A percentile compares a stretch with the other conserved stretches of the same genome.
Evolutionary conservation across 1,140 invertebrate species (phyloP).

Genomic region (Limonius californicus): DNA sequence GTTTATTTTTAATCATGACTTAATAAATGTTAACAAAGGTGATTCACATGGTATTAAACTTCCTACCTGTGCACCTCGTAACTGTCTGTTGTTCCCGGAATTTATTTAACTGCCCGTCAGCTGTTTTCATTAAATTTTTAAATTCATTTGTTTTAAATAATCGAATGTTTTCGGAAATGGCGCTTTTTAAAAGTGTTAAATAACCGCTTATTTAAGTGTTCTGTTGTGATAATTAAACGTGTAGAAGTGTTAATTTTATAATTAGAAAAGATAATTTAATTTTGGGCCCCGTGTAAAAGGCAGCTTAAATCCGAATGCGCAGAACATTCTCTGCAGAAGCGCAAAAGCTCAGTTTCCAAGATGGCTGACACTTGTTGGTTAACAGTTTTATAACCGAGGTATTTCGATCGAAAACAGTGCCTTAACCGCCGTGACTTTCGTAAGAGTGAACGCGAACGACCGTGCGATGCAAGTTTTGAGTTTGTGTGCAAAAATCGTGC

Average conservation of each 20-base stretch:
- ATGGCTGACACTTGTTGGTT: slow-evolving; percentile 46
- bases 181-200: no score
- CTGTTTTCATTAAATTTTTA: no score
- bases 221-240: no score
- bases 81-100: no score
- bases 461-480: not conserved
- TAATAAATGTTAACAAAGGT: not conserved
- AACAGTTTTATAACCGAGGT: slow-evolving; percentile 23
- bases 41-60: not conserved
- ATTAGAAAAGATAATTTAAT: no score
- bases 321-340: not conserved
- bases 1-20: not conserved
- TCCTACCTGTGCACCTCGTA: no score
- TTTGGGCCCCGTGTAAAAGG: not conserved
- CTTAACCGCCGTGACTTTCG: slow-evolving; percentile 24
- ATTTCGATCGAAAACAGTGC: slow-evolving; percentile 28
- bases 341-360: slow-evolving; percentile 25
- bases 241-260: no score
- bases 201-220: no score
- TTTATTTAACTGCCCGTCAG: no score
- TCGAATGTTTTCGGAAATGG: no score
- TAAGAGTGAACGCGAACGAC: slow-evolving; percentile 22
- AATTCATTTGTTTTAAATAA: no score
- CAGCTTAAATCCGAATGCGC: not conserved
- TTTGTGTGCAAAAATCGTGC: not conserved